Conservation (phyloP, 2,797 vertebrate genomes). For the Pteropus rufus region DNA sequence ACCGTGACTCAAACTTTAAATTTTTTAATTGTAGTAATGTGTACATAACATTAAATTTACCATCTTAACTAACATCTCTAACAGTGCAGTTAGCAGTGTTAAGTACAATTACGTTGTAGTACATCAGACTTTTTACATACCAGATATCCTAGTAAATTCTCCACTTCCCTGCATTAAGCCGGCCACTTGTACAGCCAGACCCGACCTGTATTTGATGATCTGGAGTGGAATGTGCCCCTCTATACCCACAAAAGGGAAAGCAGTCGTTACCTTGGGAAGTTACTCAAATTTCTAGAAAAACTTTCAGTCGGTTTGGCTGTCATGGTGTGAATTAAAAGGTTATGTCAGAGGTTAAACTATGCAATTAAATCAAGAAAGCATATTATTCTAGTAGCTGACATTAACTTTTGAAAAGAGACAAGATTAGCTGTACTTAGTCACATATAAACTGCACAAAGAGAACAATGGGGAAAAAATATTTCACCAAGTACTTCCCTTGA, state of each 20-base stretch:
- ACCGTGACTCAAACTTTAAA: background rate
- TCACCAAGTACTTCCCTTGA: constrained; percentile 47
- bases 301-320: constrained; percentile 58
- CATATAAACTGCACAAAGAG: constrained; percentile 23
- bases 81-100: background rate
- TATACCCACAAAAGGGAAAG: background rate
- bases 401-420: constrained; percentile 64
- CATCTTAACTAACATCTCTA: background rate
- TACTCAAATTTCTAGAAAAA: constrained; percentile 67
- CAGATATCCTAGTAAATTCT: background rate
- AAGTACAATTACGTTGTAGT: background rate
- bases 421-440: constrained; percentile 63
- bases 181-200: background rate
- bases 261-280: constrained; percentile 32
- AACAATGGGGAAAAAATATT: fast-evolving
- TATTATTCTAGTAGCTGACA: constrained; percentile 72
- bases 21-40: background rate
- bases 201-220: background rate
- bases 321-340: constrained; percentile 69
- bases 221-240: background rate
- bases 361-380: constrained; percentile 75
- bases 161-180: background rate
- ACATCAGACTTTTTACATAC: background rate
- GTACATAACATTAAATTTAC: background rate
- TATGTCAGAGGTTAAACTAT: constrained; percentile 71